phyloP scores from a whole-genome alignment of 1,140 invertebrate species.

The Antheraea mylitta region DNA sequence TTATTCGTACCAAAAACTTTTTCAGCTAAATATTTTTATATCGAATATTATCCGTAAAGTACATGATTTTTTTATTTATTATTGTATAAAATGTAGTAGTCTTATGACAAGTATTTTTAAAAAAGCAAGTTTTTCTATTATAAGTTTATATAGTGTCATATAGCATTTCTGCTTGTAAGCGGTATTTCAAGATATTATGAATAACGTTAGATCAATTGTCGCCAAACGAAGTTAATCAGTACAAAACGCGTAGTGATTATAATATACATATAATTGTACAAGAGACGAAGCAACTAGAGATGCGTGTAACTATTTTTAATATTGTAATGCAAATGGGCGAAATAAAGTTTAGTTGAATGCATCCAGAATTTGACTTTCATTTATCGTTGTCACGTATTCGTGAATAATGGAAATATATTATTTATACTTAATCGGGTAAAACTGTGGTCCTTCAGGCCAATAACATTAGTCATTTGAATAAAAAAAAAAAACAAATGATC shows the following conservation, averaged over 20 bases:
- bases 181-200: neutral
- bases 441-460: too few relatives aligned
- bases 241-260: slow-evolving; percentile 54
- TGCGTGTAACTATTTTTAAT: slow-evolving; percentile 47
- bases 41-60: slow-evolving; percentile 9
- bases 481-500: too few relatives aligned
- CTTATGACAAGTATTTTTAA: too few relatives aligned
- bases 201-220: slow-evolving; percentile 22
- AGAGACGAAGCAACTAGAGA: slow-evolving; percentile 33
- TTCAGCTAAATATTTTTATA: slow-evolving; percentile 55
- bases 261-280: slow-evolving; percentile 14
- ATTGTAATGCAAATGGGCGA: slow-evolving; percentile 55
- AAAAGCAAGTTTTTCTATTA: too few relatives aligned
- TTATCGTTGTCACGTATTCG: slow-evolving; percentile 6
- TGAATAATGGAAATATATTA: too few relatives aligned
- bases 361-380: slow-evolving; percentile 36
- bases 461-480: too few relatives aligned
- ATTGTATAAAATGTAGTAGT: neutral
- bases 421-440: too few relatives aligned
- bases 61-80: neutral
- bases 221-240: slow-evolving; percentile 63
- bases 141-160: too few relatives aligned
- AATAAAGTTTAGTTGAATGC: slow-evolving; percentile 66
- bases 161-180: neutral
- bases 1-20: slow-evolving; percentile 59